phyloP scores from a whole-genome alignment of 2,113 vertebrate species.

The Syngnathus floridae region DNA sequence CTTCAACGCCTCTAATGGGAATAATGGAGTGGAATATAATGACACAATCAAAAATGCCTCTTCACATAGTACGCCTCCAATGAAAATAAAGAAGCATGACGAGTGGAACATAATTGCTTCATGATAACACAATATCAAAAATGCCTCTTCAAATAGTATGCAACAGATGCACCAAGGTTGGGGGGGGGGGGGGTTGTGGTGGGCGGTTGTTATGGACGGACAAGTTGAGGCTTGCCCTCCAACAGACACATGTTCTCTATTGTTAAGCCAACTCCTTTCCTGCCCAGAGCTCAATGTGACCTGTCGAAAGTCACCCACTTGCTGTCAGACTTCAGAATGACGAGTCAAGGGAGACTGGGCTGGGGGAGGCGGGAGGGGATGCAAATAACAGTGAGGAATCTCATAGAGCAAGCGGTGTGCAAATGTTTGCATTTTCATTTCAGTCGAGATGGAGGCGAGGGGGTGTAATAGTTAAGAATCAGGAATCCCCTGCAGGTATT shows the following conservation, averaged over 20 bases:
- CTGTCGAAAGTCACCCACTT: conserved; percentile 70
- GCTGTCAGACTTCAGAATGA: conserved; percentile 65
- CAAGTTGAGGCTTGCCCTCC: conserved; percentile 68
- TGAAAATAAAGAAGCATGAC: neutral
- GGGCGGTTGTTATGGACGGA: conserved; percentile 34
- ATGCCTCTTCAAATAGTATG: neutral
- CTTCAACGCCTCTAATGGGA: too few species aligned
- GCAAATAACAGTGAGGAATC: conserved; percentile 57
- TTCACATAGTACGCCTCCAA: too few species aligned
- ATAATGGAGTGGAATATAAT: too few species aligned
- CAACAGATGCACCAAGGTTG: neutral
- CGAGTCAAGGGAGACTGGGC: conserved; percentile 33
- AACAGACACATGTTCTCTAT: conserved; percentile 68
- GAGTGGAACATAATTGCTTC: neutral
- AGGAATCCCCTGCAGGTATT: conserved; percentile 20
- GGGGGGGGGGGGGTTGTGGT: neutral
- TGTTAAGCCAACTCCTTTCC: conserved; percentile 63
- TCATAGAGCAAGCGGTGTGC: conserved; percentile 45
- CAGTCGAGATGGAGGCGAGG: conserved; percentile 11
- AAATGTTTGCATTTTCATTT: conserved; percentile 59
- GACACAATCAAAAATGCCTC: too few species aligned
- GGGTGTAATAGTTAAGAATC: conserved; percentile 53
- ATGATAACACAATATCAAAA: neutral
- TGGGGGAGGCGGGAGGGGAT: conserved; percentile 31
- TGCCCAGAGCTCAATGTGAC: conserved; percentile 65